Evolutionary conservation across 2,797 vertebrate species (phyloP).

Genomic region (Moxostoma hubbsi): DNA sequence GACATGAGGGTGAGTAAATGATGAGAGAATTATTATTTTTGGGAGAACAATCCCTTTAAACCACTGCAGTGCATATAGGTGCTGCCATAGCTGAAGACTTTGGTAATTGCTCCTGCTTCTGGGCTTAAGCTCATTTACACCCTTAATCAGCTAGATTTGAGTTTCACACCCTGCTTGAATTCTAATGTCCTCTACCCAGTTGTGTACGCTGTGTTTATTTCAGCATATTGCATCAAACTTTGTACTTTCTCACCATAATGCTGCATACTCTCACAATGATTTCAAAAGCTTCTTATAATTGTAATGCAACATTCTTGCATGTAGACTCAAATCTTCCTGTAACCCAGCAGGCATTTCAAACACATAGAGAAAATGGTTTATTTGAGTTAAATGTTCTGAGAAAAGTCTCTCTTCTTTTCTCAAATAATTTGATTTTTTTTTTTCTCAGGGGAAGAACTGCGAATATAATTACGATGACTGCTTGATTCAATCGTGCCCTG

Average conservation of each 20-base stretch:
- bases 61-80: too few relatives aligned
- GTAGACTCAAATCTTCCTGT: conserved; percentile 22
- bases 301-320: conserved; percentile 20
- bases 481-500: conserved; percentile 81
- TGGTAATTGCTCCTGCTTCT: too few relatives aligned
- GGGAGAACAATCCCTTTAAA: too few relatives aligned
- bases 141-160: conserved; percentile 46
- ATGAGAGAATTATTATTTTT: too few relatives aligned
- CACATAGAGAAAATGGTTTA: not conserved
- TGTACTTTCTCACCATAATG: conserved; percentile 5
- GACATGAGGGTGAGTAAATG: too few relatives aligned
- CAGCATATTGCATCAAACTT: conserved; percentile 45
- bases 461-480: conserved; percentile 87
- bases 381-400: conserved; percentile 4
- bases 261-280: conserved; percentile 12
- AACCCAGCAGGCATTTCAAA: conserved; percentile 31
- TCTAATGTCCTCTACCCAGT: conserved; percentile 31
- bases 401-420: conserved; percentile 36
- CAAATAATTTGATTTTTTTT: conserved; percentile 50
- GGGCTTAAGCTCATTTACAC: not conserved
- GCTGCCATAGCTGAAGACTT: too few relatives aligned
- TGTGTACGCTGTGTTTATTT: conserved; percentile 21
- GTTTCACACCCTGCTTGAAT: conserved; percentile 32
- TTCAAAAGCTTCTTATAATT: conserved; percentile 31
- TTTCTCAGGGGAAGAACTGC: conserved; percentile 79